Evolutionary conservation across 2,888 invertebrate species (phyloP).

Genomic region (Spodoptera littoralis): DNA sequence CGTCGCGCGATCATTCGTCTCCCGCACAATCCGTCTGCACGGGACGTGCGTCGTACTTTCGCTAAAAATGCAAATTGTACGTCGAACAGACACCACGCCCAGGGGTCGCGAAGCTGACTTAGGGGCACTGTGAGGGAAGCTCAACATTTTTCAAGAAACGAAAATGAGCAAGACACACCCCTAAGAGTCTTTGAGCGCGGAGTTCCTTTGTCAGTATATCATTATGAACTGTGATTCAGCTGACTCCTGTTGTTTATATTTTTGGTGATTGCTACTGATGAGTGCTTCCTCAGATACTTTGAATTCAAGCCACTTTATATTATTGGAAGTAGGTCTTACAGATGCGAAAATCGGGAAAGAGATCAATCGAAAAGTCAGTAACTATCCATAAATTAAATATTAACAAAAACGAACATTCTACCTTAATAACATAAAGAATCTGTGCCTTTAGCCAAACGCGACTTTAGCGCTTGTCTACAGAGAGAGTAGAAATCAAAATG

Average conservation of each 20-base stretch:
- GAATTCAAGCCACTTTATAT: too few relatives aligned
- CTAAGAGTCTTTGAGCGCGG: constrained; percentile 70
- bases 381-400: too few relatives aligned
- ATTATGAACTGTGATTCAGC: constrained; percentile 68
- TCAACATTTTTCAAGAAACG: constrained; percentile 85
- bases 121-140: constrained; percentile 68
- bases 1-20: constrained; percentile 81
- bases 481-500: too few relatives aligned
- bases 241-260: constrained; percentile 54
- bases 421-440: too few relatives aligned
- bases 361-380: too few relatives aligned
- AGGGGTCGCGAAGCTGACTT: constrained; percentile 70
- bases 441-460: too few relatives aligned
- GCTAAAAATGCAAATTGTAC: constrained; percentile 87
- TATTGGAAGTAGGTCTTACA: too few relatives aligned
- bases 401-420: too few relatives aligned
- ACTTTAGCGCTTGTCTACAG: too few relatives aligned
- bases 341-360: too few relatives aligned
- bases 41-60: constrained; percentile 84
- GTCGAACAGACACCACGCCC: constrained; percentile 84
- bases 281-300: too few relatives aligned
- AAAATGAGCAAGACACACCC: constrained; percentile 84
- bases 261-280: constrained; percentile 1
- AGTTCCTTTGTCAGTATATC: constrained; percentile 70
- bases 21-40: constrained; percentile 80